Base-by-base conservation (phyloP, 2,888 invertebrate species). In the Ophion slaviceki region DNA sequence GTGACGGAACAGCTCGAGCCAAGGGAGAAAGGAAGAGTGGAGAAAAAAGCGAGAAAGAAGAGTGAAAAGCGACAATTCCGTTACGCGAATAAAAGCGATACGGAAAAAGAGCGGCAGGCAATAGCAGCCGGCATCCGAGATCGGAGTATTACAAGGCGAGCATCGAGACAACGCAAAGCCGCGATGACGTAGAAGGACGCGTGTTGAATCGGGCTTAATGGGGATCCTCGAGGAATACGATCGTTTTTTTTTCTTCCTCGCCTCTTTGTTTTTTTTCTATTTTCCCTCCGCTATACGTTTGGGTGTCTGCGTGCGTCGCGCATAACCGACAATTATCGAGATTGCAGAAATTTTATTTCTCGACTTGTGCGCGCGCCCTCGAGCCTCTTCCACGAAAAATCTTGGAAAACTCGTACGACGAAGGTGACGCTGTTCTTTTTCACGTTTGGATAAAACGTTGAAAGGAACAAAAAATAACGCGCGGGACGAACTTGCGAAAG, bases 111-210 rank as follows among this genome's bases (percentile, higher is more conserved):
- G 66, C 40, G 40, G 70, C 10, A 53, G 32, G n/a, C 24, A 28
- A 59, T 11, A 74, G 20, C 61, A 24, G 71, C 6, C 36, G 66
- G 83, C 64, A 82, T 24, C 72, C 82, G 80, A 83, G 80, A 82
- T 76, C 72, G 80, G 86, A 86, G 82, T 80, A 80, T 80, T 83
- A 83, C 86, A 86, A 86, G 86, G 80, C 83, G 77, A 83, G 82
- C 70, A 59, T 85, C 71, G 82, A 59, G 75, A 76, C 47, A 32
- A 28, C 36, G 59, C 61, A 59, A 59, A 47, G 80, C 76, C 70
- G 70, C 64, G 79, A 82, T 82, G 85, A 86, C 82, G 85, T 86
- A 57, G 79, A 86, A 80, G 80, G 80, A 71, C 82, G 70, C 85
- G 74, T 24, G 45, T 80, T 79, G 85, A 83, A 78, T 83, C 86